Conservation (phyloP, 2,113 vertebrate genomes). For the Guaruba guarouba region DNA sequence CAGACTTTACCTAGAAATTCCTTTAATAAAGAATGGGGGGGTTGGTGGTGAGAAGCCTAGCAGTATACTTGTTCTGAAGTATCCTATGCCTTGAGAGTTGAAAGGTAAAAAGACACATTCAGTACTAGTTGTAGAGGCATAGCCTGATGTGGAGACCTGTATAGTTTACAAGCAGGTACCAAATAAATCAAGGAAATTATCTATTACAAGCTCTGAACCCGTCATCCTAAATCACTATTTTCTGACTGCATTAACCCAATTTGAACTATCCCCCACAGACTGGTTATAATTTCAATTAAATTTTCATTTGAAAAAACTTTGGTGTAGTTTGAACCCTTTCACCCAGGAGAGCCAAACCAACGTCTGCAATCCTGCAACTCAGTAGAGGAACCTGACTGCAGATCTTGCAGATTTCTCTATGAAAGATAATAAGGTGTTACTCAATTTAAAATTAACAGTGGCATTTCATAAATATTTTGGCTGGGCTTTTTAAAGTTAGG, state of each 20-base stretch:
- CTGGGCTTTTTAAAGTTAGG: neutral
- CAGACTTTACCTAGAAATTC: neutral
- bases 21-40: neutral
- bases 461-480: neutral
- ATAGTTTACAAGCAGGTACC: neutral
- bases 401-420: neutral
- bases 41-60: fast-evolving
- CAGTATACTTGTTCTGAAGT: neutral
- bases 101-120: neutral
- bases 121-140: neutral
- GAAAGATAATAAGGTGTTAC: neutral
- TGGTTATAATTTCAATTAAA: neutral
- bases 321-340: neutral
- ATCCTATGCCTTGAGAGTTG: neutral
- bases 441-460: neutral
- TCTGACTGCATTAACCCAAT: neutral
- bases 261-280: neutral
- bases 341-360: neutral
- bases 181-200: neutral
- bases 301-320: neutral
- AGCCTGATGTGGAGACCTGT: neutral
- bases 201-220: neutral
- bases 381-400: neutral
- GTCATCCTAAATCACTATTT: neutral
- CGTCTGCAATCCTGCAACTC: neutral